phyloP scores from a whole-genome alignment of 2,113 vertebrate genomes.

The Lutjanus erythropterus region DNA sequence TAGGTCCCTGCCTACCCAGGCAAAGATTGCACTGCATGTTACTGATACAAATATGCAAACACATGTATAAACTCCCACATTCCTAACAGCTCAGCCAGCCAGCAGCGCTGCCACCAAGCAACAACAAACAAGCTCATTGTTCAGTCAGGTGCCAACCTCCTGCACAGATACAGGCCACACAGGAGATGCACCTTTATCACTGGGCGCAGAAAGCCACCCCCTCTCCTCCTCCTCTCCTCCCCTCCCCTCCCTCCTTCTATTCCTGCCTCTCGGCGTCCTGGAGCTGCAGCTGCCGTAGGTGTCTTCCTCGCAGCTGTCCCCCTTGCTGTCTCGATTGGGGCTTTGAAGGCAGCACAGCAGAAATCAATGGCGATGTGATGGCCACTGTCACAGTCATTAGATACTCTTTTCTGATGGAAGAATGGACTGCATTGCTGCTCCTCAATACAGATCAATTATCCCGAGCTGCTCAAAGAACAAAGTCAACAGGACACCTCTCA shows the following conservation, averaged over 20 bases:
- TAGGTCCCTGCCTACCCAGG: no score
- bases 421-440: constrained; percentile 34
- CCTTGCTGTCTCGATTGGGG: constrained; percentile 17
- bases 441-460: constrained; percentile 39
- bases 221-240: not conserved
- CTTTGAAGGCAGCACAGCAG: constrained; percentile 48
- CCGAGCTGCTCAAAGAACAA: constrained; percentile 4
- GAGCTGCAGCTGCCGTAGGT: constrained; percentile 40
- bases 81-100: constrained; percentile 13
- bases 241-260: constrained; percentile 7
- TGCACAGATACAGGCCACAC: constrained; percentile 36
- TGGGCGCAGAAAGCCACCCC: constrained; percentile 29
- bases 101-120: not conserved
- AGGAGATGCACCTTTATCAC: constrained; percentile 48
- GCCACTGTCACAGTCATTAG: constrained; percentile 56
- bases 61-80: constrained; percentile 19
- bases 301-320: constrained; percentile 32
- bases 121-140: constrained; percentile 52
- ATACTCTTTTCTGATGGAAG: constrained; percentile 56
- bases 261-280: constrained; percentile 9
- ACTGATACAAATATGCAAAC: constrained; percentile 56
- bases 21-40: no score
- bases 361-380: constrained; percentile 67
- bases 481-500: constrained; percentile 26
- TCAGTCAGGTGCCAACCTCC: constrained; percentile 42